Percentiles rank a stretch among this genome's conserved stretches.
phyloP scores from a whole-genome alignment of 1,140 invertebrate genomes.

The Pogonognathellus flavescens region DNA sequence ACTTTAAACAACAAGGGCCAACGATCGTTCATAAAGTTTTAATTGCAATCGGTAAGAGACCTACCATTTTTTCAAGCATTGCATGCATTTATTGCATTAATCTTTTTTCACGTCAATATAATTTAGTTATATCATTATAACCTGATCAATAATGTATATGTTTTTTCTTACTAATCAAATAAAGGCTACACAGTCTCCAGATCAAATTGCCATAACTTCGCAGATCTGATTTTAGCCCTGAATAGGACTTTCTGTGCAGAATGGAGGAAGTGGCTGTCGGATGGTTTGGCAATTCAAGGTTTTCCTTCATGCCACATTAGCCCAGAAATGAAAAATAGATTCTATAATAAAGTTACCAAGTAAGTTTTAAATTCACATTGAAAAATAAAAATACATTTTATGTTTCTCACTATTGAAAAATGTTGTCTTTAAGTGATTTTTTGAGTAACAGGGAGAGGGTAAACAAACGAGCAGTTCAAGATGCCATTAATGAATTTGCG shows the following conservation, averaged over 20 bases:
- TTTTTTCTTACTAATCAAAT: neutral
- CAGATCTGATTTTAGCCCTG: slow-evolving; percentile 51
- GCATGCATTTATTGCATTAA: neutral
- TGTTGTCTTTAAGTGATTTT: neutral
- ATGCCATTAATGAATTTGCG: slow-evolving; percentile 66
- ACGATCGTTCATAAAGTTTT: slow-evolving; percentile 59
- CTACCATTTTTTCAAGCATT: slow-evolving; percentile 7
- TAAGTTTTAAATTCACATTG: slow-evolving; percentile 16
- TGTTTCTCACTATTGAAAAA: too few species aligned
- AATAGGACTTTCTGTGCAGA: slow-evolving; percentile 47
- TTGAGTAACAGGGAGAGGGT: slow-evolving; percentile 56
- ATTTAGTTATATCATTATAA: too few species aligned
- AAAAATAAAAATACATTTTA: too few species aligned
- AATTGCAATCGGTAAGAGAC: slow-evolving; percentile 58
- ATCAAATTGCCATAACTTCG: slow-evolving; percentile 53
- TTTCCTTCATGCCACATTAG: slow-evolving; percentile 63
- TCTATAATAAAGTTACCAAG: slow-evolving; percentile 64
- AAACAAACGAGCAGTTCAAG: slow-evolving; percentile 62
- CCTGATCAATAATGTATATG: neutral
- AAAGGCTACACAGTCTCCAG: slow-evolving; percentile 62
- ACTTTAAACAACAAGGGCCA: slow-evolving; percentile 52
- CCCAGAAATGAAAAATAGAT: slow-evolving; percentile 61
- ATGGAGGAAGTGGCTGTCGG: slow-evolving; percentile 62
- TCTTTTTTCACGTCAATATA: too few species aligned
- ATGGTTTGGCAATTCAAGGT: slow-evolving; percentile 54